phyloP scores from a whole-genome alignment of 2,888 invertebrate species.

The Torymus auratus region DNA sequence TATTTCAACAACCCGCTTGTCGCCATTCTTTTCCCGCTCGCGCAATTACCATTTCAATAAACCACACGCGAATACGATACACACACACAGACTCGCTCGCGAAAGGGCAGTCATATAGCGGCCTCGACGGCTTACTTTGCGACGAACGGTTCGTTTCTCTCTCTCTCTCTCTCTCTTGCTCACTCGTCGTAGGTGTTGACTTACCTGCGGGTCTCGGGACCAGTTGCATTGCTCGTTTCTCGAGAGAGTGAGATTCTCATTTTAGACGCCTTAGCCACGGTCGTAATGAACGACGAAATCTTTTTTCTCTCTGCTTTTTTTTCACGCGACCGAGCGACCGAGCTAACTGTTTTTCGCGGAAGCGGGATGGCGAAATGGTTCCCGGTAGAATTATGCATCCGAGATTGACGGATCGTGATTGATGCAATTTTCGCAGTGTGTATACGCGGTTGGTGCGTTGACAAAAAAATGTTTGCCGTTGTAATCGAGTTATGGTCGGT shows the following conservation, averaged over 20 bases:
- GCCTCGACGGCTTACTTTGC: conserved; percentile 52
- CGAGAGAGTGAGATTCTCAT: conserved; percentile 51
- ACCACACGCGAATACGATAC: conserved; percentile 23
- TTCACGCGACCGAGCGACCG: conserved; percentile 27
- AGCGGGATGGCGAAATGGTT: conserved; percentile 37
- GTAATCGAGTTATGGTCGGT: not conserved
- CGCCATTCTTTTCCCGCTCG: not conserved
- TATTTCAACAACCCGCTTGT: not conserved
- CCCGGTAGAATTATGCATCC: conserved; percentile 30
- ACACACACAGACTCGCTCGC: not conserved
- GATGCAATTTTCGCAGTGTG: conserved; percentile 2
- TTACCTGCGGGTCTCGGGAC: conserved; percentile 39
- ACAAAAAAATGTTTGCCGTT: too few species aligned
- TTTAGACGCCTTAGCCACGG: conserved; percentile 57
- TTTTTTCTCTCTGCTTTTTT: conserved; percentile 29
- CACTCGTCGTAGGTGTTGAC: conserved; percentile 56
- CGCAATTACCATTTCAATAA: conserved; percentile 36
- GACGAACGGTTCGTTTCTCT: conserved; percentile 32
- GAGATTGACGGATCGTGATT: conserved; percentile 32
- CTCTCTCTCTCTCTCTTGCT: conserved; percentile 8
- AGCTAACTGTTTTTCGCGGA: conserved; percentile 45
- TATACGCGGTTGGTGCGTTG: too few species aligned
- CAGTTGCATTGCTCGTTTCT: conserved; percentile 13
- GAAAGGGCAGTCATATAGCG: conserved; percentile 29
- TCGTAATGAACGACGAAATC: conserved; percentile 51